phyloP scores from a whole-genome alignment of 2,888 invertebrate species.

The Drosophila nr. perissopoda region DNA sequence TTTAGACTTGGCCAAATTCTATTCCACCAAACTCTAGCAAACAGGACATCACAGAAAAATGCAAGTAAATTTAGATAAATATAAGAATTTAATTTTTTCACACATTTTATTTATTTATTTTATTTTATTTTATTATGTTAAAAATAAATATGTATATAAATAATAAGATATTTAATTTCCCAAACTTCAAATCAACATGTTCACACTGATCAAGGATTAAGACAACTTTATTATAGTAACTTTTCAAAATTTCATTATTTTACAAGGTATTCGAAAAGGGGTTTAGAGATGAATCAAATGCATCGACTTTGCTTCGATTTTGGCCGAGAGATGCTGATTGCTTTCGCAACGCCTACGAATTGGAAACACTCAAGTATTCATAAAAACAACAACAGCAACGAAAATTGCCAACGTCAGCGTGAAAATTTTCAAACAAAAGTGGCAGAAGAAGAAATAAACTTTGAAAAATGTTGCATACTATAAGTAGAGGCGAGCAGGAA shows the following conservation, averaged over 20 bases:
- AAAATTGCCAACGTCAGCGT: constrained; percentile 68
- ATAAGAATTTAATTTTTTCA: not conserved
- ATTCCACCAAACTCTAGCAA: not conserved
- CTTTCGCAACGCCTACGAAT: constrained; percentile 6
- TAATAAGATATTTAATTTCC: too few relatives aligned
- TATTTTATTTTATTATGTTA: not conserved
- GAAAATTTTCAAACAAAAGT: constrained; percentile 28
- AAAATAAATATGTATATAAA: not conserved
- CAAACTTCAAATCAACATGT: not conserved
- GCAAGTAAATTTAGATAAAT: not conserved
- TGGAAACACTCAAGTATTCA: constrained; percentile 31
- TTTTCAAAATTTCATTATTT: not conserved
- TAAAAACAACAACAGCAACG: constrained; percentile 7
- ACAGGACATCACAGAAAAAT: not conserved
- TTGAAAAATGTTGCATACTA: constrained; percentile 30
- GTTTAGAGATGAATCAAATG: too few relatives aligned
- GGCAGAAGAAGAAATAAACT: constrained; percentile 20
- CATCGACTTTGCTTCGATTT: not conserved
- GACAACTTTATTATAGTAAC: not conserved
- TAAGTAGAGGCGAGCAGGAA: constrained; percentile 29
- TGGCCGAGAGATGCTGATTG: not conserved
- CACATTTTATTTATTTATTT: not conserved
- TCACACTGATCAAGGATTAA: not conserved
- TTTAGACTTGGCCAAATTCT: not conserved
- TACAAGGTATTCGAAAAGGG: not conserved